Base-by-base conservation (phyloP, 1,140 invertebrate species). In the Ephestia elutella region DNA sequence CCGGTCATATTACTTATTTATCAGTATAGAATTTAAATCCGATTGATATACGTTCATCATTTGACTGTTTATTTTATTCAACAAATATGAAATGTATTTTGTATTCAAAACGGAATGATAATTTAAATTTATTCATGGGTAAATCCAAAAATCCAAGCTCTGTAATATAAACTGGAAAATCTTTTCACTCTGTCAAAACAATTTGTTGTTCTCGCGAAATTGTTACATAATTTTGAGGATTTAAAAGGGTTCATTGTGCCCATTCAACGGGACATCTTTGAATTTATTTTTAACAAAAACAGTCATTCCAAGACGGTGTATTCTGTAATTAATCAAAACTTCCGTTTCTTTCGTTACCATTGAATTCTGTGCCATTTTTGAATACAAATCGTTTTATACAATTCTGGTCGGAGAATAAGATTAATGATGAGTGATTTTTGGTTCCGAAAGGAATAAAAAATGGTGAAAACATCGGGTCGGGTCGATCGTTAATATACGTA, bases 361-460 rank as follows among this genome's bases (percentile, higher is more conserved):
- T 75, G 65, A 73, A 70, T 73, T 63, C n/a, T 35, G 54, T 59
- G 59, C 51, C 65, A 58, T 70, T 73, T 73, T 71, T 72, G 68
- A 75, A 74, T 75, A 61, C 66, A 60, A 74, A 70, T 68, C 71
- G 65, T 69, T 78, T 68, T 71, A 73, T 63, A 64, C 57, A 65
- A 73, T 71, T 73, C 55, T 15, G 49, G 56, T 57, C 50, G 32
- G 56, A 68, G 66, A 76, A 70, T 66, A 73, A 79, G 74, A 79
- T 80, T 75, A 79, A 82, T 79, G 72, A 73, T 63, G 20, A 35
- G 38, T 60, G 66, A 78, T 71, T 79, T 77, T 71, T 66, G 69
- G 65, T 68, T 65, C 62, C 58, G 49, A 44, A 44, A 15, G n/a
- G 38, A 44, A 44, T 44, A 44, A 44, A 44, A 44, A 44, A 44